A percentile compares a stretch with the other conserved stretches of the same genome.
Evolutionary conservation across 1,140 invertebrate genomes (phyloP).

Genomic region (Piezodorus guildinii): DNA sequence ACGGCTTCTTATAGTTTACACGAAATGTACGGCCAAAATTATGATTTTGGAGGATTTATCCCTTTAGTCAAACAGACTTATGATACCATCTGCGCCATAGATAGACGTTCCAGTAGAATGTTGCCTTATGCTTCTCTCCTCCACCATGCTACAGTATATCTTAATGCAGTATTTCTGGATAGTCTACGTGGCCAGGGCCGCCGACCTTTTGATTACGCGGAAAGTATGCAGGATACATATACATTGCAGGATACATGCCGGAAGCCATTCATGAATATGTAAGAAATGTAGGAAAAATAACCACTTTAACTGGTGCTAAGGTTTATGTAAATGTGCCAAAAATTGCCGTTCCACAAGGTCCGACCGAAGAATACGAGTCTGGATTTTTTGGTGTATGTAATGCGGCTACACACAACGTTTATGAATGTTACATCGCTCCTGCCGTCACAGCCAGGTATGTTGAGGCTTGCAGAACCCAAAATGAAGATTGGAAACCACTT

Average conservation of each 20-base stretch:
- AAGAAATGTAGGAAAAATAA: neutral
- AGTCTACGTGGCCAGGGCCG: neutral
- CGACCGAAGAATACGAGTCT: neutral
- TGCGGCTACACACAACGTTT: slow-evolving; percentile 10
- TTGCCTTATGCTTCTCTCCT: neutral
- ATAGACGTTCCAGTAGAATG: neutral
- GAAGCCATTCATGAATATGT: slow-evolving; percentile 11
- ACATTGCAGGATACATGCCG: neutral
- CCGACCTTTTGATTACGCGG: neutral
- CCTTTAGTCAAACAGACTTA: neutral
- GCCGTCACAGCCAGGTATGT: neutral
- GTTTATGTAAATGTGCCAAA: slow-evolving; percentile 8
- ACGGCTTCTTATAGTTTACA: neutral
- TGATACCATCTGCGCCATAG: neutral
- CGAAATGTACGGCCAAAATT: neutral
- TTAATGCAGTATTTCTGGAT: neutral
- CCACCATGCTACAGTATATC: neutral
- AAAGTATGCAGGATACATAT: neutral
- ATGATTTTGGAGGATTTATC: no score
- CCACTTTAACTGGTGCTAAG: neutral
- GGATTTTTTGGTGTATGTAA: slow-evolving; percentile 5
- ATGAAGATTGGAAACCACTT: neutral
- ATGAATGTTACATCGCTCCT: slow-evolving; percentile 13
- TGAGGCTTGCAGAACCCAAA: neutral
- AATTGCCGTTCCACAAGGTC: neutral